A percentile compares a stretch with the other conserved stretches of the same genome.
These are phyloP conservation scores for Polymixis flavicincta DNA, from an alignment of 2,888 invertebrate genomes.

Conservation along the genomic window DNA sequence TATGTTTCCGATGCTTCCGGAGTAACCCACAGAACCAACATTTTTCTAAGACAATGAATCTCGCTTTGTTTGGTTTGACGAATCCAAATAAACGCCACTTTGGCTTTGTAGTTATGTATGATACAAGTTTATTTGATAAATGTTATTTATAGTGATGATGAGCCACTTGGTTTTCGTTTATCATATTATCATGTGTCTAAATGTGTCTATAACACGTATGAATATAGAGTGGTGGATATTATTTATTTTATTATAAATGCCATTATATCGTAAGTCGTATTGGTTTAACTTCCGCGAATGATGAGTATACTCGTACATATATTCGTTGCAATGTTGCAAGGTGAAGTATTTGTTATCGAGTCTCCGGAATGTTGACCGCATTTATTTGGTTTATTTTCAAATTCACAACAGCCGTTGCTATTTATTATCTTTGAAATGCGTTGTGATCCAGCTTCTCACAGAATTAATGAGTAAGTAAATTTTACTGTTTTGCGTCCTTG, in stretches of 20 bases:
- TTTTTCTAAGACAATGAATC: constrained; percentile 58
- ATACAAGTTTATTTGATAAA: constrained; percentile 42
- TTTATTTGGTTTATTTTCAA: constrained; percentile 41
- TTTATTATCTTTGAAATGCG: constrained; percentile 19
- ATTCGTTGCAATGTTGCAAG: constrained; percentile 20
- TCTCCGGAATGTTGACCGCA: constrained; percentile 37
- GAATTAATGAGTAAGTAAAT: constrained; percentile 4
- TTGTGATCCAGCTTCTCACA: neutral
- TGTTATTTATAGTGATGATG: constrained; percentile 47
- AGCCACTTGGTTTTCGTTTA: constrained; percentile 39
- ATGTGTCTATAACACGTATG: constrained; percentile 7
- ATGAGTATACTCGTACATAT: neutral
- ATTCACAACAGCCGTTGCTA: constrained; percentile 17
- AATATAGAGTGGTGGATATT: neutral
- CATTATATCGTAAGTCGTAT: constrained; percentile 18
- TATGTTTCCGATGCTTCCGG: constrained; percentile 62
- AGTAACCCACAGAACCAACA: constrained; percentile 61
- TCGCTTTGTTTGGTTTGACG: constrained; percentile 53
- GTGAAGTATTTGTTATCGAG: constrained; percentile 28
- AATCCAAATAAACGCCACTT: constrained; percentile 54
- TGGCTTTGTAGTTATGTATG: constrained; percentile 27
- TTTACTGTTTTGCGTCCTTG: constrained; percentile 4
- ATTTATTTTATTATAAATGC: constrained; percentile 7
- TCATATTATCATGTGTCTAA: neutral
- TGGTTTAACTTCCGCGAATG: constrained; percentile 41